Percentiles rank a stretch among this genome's conserved stretches.
Conservation (phyloP, 2,113 vertebrate genomes). For the Notiomystis cincta region DNA sequence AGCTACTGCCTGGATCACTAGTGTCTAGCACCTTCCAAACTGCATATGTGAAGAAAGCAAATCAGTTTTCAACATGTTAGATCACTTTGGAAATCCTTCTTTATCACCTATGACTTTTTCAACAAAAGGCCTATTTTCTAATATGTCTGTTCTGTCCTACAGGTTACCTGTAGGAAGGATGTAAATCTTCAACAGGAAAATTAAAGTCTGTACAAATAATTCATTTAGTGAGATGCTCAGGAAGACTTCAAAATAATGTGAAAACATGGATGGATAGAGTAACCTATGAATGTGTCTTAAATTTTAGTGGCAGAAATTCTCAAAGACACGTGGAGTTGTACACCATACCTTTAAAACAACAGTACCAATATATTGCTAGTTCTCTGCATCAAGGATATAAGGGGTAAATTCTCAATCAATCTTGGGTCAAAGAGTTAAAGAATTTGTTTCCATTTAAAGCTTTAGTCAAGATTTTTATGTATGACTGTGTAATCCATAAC, state of each 20-base stretch:
- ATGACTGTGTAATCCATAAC: neutral
- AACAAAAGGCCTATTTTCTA: neutral
- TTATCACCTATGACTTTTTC: neutral
- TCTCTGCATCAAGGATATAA: constrained; percentile 1
- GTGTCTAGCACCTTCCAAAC: neutral
- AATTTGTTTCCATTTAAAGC: neutral
- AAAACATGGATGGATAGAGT: neutral
- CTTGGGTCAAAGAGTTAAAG: neutral
- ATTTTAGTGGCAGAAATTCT: neutral
- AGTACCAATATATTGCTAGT: neutral
- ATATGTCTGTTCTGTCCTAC: neutral
- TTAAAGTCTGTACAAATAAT: neutral
- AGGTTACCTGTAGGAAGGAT: neutral
- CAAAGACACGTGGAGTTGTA: neutral
- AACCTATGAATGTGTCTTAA: neutral
- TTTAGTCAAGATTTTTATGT: neutral
- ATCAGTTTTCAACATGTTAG: neutral
- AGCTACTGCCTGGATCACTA: neutral
- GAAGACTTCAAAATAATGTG: neutral
- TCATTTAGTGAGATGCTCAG: neutral
- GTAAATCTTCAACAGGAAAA: neutral
- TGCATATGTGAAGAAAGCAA: neutral
- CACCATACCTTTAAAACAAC: neutral
- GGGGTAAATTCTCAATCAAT: neutral
- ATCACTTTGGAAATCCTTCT: neutral